These are phyloP conservation scores for Jacana jacana DNA, from an alignment of 2,113 vertebrate species.

Conservation along the genomic window DNA sequence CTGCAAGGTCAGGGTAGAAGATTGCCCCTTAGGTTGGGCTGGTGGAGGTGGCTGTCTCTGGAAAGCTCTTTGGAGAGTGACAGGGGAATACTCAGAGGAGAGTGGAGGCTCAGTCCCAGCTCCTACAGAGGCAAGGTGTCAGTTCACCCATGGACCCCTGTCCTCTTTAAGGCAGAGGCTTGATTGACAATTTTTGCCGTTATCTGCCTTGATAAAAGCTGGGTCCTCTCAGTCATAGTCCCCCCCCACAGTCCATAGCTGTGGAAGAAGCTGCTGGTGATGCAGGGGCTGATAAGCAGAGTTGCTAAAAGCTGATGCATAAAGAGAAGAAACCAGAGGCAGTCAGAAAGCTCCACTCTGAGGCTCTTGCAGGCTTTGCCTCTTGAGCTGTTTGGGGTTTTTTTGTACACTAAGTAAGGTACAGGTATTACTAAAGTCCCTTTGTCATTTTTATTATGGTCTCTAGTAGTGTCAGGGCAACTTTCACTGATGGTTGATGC, in stretches of 20 bases:
- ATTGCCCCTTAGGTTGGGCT: not conserved
- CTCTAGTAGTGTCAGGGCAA: not conserved
- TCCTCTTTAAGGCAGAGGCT: not conserved
- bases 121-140: not conserved
- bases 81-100: not conserved
- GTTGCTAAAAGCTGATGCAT: not conserved
- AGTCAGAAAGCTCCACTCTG: not conserved
- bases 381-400: not conserved
- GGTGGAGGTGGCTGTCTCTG: not conserved
- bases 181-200: not conserved
- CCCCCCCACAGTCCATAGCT: not conserved
- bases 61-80: not conserved
- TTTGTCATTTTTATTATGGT: accelerated
- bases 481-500: not conserved
- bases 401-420: not conserved
- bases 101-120: not conserved
- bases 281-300: not conserved
- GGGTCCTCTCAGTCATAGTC: not conserved
- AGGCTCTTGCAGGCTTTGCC: not conserved
- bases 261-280: not conserved
- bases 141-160: not conserved
- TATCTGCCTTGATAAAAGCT: not conserved
- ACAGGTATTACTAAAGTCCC: not conserved
- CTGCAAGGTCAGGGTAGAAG: not conserved
- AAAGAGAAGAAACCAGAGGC: not conserved